Evolutionary conservation across 1,140 invertebrate species (phyloP), one percentile per base, ranked within the genome.

Genomic region (Ptiloglossa arizonensis): DNA sequence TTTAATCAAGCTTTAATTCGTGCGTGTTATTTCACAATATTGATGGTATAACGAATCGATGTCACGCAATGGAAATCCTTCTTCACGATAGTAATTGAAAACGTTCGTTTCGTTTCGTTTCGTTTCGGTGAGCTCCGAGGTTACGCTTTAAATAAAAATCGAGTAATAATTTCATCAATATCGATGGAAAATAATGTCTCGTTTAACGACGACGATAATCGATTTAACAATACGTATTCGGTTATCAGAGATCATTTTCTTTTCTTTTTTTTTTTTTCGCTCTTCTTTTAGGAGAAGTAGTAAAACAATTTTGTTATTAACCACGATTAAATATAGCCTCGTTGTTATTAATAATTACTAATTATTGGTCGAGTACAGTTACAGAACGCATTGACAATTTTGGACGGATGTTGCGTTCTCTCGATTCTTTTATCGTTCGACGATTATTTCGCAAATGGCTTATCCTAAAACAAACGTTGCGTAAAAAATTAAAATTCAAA

Each of bases 1-100:
- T 35, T 67, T 64, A 15, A 64, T 76, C 13, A 50, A 57, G 44
- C 66, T 50, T 59, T 59, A 76, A 76, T 38, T 50, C 41, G 22
- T 59, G 6, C n/a, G 24, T 46, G 29, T 5, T n/a, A 38, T 76
- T 35, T 38, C 27, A 17, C 19, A 27, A n/a, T 32, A 32, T 35
- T 24, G 50, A 52, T n/a, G 5, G 50, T 22, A 52, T 5, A 24
- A 9, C 17, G 48, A 19, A 13, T 24, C 59, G 35, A 41, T 19
- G 17, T 19, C 27, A 19, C 19, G 32, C 32, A 3, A 29, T 19
- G 19, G 5, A 35, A 22, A 38, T 17, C 19, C 29, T 38, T 59
- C 17, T n/a, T 44, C n/a, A 19, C 35, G n/a, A 22, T 41, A 38
- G 35, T 8, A 38, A 62, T 62, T 38, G 35, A 9, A 62, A 60